Conservation (phyloP, 2,888 invertebrate species). For the Himalopsyche kuldschensis region DNA sequence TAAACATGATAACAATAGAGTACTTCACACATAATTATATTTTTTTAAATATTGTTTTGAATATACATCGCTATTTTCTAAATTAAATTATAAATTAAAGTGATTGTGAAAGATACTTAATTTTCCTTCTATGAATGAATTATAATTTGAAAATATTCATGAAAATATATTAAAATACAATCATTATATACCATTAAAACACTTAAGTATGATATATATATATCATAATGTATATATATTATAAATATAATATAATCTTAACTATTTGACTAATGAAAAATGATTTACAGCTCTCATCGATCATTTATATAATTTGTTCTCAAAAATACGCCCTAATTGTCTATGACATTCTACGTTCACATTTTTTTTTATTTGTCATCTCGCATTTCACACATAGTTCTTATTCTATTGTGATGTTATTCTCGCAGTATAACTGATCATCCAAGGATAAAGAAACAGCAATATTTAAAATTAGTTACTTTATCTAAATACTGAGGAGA, state of each 20-base stretch:
- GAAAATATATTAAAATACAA: neutral
- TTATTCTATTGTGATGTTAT: neutral
- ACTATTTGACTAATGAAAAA: neutral
- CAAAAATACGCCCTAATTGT: neutral
- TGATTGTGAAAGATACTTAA: neutral
- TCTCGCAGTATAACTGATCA: neutral
- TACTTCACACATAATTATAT: neutral
- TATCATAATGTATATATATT: neutral
- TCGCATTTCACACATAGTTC: neutral
- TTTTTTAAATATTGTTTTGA: neutral
- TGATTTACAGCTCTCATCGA: neutral
- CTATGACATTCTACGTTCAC: neutral
- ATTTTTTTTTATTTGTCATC: neutral
- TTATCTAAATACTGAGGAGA: neutral
- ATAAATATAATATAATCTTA: neutral
- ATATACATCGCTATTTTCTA: neutral
- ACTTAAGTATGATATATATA: neutral
- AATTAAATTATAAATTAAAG: neutral
- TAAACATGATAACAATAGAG: neutral
- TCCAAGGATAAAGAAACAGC: neutral
- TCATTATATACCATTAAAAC: neutral
- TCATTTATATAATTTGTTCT: neutral
- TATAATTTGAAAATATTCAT: neutral
- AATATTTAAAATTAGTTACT: neutral
- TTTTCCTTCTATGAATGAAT: neutral